Percentiles rank a stretch among this genome's conserved stretches.
Conservation (phyloP, 2,888 invertebrate species). For the Drosophila pseudotalamancana region DNA sequence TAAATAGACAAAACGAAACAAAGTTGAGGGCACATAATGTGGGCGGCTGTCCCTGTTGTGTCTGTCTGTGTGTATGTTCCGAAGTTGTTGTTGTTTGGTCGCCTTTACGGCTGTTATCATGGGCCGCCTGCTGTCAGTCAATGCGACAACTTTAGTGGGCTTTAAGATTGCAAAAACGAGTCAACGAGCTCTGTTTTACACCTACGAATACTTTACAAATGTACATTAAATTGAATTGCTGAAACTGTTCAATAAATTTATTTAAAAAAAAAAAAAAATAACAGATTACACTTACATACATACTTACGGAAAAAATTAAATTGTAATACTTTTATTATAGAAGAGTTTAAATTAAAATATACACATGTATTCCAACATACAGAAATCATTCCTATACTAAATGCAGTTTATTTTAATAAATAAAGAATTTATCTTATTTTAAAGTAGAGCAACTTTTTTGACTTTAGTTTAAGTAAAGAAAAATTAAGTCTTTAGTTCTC, state of each 20-base stretch:
- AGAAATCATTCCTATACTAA: no score
- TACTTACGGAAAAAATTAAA: no score
- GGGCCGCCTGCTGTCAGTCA: conserved; percentile 40
- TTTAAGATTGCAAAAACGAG: conserved; percentile 25
- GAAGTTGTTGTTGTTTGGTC: conserved; percentile 21
- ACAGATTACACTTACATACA: no score
- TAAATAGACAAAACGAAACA: conserved; percentile 60
- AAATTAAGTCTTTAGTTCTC: no score
- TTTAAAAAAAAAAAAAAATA: not conserved
- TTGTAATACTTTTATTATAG: no score
- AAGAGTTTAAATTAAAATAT: no score
- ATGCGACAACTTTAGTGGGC: conserved; percentile 54
- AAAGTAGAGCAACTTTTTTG: no score
- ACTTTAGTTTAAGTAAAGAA: no score
- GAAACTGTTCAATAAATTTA: not conserved
- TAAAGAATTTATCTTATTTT: no score
- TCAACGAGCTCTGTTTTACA: conserved; percentile 22
- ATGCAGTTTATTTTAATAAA: no score
- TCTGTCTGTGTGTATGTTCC: conserved; percentile 6
- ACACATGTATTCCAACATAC: no score
- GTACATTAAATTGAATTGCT: conserved; percentile 6
- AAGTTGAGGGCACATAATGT: conserved; percentile 52
- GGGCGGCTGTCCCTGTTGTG: conserved; percentile 39
- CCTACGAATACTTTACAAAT: conserved; percentile 14
- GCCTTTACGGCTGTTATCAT: conserved; percentile 61